Evolutionary conservation across 2,888 invertebrate species (phyloP).

Genomic region (Subacronicta megacephala): DNA sequence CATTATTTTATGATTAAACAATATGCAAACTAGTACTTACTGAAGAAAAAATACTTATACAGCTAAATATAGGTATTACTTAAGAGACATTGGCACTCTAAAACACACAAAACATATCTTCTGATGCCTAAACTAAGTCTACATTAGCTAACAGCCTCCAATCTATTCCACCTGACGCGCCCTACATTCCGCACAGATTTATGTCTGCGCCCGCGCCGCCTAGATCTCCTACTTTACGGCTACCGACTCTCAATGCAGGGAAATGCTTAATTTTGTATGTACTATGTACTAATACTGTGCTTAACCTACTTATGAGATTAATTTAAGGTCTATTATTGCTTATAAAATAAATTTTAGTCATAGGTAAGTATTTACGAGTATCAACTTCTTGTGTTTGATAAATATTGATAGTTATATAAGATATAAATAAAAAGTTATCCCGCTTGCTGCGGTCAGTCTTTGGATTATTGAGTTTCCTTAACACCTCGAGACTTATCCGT

Average conservation of each 20-base stretch:
- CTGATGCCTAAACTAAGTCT: constrained; percentile 16
- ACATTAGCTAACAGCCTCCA: constrained; percentile 34
- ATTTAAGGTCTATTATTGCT: constrained; percentile 34
- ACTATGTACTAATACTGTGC: constrained; percentile 39
- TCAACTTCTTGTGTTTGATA: too few species aligned
- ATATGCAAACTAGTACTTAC: too few species aligned
- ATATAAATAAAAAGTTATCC: too few species aligned
- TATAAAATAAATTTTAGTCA: constrained; percentile 6
- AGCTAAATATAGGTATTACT: too few species aligned
- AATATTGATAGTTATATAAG: too few species aligned
- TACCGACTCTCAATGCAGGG: constrained; percentile 41
- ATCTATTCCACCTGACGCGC: constrained; percentile 53
- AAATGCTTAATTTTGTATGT: constrained; percentile 46
- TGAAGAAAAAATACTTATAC: too few species aligned
- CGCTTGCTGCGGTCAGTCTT: too few species aligned
- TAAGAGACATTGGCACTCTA: too few species aligned
- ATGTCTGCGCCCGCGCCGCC: constrained; percentile 53
- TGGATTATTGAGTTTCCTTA: too few species aligned
- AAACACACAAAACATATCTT: constrained; percentile 23
- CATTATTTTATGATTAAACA: too few species aligned
- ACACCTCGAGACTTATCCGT: too few species aligned
- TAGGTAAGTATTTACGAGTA: too few species aligned
- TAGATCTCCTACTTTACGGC: constrained; percentile 36
- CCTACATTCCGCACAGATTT: constrained; percentile 71
- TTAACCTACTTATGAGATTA: constrained; percentile 37